Conservation (phyloP, 2,797 vertebrate genomes). For the Champsocephalus gunnari region DNA sequence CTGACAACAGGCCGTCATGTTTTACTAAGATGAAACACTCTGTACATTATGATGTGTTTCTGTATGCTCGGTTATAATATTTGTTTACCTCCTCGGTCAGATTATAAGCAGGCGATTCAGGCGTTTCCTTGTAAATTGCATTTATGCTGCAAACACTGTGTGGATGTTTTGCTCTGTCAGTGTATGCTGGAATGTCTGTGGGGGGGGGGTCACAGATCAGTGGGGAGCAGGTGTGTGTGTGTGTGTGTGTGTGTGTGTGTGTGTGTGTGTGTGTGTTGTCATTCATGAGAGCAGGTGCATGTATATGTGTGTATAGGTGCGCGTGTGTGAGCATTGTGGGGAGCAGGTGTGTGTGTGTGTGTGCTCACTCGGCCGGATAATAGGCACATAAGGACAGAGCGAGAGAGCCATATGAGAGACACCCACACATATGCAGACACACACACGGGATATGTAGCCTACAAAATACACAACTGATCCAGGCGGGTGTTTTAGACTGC, state of each 20-base stretch:
- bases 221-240: slow-evolving; percentile 49
- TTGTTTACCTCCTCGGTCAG: slow-evolving; percentile 19
- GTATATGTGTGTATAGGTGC: neutral
- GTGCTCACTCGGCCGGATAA: slow-evolving; percentile 64
- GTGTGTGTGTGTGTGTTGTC: slow-evolving; percentile 23
- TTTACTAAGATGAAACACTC: slow-evolving; percentile 30
- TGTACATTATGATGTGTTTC: neutral
- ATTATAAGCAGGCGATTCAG: slow-evolving; percentile 23
- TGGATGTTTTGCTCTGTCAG: slow-evolving; percentile 13
- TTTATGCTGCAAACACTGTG: slow-evolving; percentile 5
- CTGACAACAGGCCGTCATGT: slow-evolving; percentile 7
- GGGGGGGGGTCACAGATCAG: slow-evolving; percentile 50
- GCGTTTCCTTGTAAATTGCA: slow-evolving; percentile 33
- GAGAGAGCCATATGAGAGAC: slow-evolving; percentile 34
- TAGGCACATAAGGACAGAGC: slow-evolving; percentile 61
- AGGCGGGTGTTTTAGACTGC: neutral
- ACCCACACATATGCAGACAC: slow-evolving; percentile 7
- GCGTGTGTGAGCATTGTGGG: slow-evolving; percentile 4
- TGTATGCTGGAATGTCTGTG: slow-evolving; percentile 33
- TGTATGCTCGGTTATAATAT: slow-evolving; percentile 26
- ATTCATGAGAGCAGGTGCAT: slow-evolving; percentile 46
- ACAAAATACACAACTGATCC: neutral
- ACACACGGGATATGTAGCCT: neutral
- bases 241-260: slow-evolving; percentile 31
- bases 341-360: slow-evolving; percentile 55